phyloP scores from a whole-genome alignment of 2,113 vertebrate genomes.

The Motacilla alba region DNA sequence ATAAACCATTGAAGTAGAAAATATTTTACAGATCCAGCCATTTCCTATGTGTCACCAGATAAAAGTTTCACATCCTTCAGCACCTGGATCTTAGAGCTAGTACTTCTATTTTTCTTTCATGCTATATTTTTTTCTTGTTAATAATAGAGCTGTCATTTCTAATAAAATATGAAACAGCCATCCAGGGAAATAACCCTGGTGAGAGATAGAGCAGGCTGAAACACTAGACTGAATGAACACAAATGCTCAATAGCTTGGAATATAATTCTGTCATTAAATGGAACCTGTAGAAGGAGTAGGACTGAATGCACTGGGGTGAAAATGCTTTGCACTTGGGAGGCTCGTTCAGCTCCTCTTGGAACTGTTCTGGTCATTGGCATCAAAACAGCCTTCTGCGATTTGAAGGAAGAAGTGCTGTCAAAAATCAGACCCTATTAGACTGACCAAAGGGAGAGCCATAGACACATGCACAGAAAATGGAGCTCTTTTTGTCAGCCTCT shows the following conservation, averaged over 20 bases:
- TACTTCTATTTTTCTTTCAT: slow-evolving; percentile 52
- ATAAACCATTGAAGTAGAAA: slow-evolving; percentile 61
- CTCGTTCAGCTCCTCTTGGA: background rate
- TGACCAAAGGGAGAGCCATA: background rate
- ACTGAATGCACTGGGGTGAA: background rate
- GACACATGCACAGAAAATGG: background rate
- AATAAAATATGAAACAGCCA: slow-evolving; percentile 71
- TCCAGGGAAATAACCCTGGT: slow-evolving; percentile 67
- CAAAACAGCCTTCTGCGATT: background rate
- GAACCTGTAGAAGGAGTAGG: background rate
- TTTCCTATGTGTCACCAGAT: slow-evolving; percentile 34
- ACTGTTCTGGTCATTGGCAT: background rate
- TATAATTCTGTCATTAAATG: slow-evolving; percentile 35
- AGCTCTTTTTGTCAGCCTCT: background rate
- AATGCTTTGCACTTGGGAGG: background rate
- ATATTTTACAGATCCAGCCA: slow-evolving; percentile 47
- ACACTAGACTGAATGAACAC: slow-evolving; percentile 21
- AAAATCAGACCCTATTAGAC: background rate
- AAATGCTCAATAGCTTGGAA: slow-evolving; percentile 49
- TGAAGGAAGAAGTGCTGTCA: background rate
- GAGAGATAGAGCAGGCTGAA: slow-evolving; percentile 53
- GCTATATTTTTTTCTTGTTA: slow-evolving; percentile 63
- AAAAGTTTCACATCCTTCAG: slow-evolving; percentile 57
- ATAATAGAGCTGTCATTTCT: slow-evolving; percentile 79
- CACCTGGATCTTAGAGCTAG: slow-evolving; percentile 35